These are phyloP conservation scores for Indicator maculatus DNA, from an alignment of 2,113 vertebrate species.

Conservation along the genomic window DNA sequence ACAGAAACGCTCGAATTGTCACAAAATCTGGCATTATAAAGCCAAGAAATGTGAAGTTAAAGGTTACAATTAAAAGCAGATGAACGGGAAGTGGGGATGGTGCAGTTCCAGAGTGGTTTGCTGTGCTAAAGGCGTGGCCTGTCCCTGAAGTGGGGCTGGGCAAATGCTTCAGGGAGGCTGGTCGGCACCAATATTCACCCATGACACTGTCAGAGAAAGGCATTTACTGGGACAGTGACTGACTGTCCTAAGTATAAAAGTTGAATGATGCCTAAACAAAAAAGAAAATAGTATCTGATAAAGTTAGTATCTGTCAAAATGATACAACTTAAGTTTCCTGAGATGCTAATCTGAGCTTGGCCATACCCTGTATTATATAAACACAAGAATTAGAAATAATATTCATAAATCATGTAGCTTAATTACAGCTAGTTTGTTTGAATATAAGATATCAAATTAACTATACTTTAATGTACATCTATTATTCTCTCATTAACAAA, in stretches of 20 bases:
- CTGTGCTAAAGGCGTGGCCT: neutral
- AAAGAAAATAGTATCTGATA: neutral
- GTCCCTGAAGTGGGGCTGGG: neutral
- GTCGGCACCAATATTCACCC: no score
- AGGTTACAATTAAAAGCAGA: neutral
- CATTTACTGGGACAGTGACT: neutral
- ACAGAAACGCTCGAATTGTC: slow-evolving; percentile 41
- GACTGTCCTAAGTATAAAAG: fast-evolving
- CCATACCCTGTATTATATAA: neutral
- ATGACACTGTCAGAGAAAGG: neutral
- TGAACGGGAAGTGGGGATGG: neutral
- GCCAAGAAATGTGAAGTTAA: neutral
- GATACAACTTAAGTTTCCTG: neutral
- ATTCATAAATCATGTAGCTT: neutral
- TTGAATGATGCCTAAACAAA: neutral
- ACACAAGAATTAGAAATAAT: neutral
- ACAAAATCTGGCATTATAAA: slow-evolving; percentile 21
- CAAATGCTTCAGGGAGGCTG: neutral
- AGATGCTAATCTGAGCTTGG: neutral
- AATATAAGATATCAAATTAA: neutral
- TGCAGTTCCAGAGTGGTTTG: neutral
- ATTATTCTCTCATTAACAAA: neutral
- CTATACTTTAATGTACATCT: neutral
- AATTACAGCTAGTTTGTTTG: neutral
- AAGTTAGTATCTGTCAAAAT: neutral